phyloP scores from a whole-genome alignment of 2,888 invertebrate genomes.

The Diplazon laetatorius region DNA sequence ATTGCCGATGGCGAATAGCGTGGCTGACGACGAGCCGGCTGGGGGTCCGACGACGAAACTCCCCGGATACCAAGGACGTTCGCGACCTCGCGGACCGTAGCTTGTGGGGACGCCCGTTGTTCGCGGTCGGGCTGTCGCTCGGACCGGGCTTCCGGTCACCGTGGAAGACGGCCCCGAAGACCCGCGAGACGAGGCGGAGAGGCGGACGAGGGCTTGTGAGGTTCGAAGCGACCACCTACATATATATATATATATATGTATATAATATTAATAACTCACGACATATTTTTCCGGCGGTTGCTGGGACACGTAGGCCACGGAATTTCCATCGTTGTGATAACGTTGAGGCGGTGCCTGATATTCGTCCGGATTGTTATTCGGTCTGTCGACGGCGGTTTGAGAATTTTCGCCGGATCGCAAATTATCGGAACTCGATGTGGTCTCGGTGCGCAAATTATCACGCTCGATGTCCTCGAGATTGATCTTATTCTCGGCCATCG shows the following conservation, averaged over 20 bases:
- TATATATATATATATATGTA: neutral
- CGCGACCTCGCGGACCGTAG: too few relatives aligned
- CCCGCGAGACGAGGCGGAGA: too few relatives aligned
- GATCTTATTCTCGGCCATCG: slow-evolving; percentile 85
- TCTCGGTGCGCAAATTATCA: slow-evolving; percentile 87
- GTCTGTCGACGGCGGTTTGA: slow-evolving; percentile 66
- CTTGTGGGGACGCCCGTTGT: too few relatives aligned
- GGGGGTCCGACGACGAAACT: too few relatives aligned
- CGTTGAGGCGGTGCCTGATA: slow-evolving; percentile 61
- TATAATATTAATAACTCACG: slow-evolving; percentile 45
- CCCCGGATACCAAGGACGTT: too few relatives aligned
- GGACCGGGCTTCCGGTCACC: too few relatives aligned
- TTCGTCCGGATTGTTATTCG: slow-evolving; percentile 67
- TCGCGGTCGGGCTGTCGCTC: too few relatives aligned
- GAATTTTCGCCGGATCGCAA: slow-evolving; percentile 66
- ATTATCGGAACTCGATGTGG: slow-evolving; percentile 77
- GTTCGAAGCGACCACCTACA: too few relatives aligned
- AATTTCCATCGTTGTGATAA: slow-evolving; percentile 60
- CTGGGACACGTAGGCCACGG: slow-evolving; percentile 58
- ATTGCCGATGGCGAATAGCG: too few relatives aligned
- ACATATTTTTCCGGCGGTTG: slow-evolving; percentile 64
- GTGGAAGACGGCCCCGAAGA: too few relatives aligned
- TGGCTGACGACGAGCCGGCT: too few relatives aligned
- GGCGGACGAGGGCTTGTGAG: too few relatives aligned
- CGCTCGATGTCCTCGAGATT: slow-evolving; percentile 90